Evolutionary conservation across 2,113 vertebrate genomes (phyloP), one percentile per base, ranked within the genome.

Genomic region (Grammomys dolichurus): DNA sequence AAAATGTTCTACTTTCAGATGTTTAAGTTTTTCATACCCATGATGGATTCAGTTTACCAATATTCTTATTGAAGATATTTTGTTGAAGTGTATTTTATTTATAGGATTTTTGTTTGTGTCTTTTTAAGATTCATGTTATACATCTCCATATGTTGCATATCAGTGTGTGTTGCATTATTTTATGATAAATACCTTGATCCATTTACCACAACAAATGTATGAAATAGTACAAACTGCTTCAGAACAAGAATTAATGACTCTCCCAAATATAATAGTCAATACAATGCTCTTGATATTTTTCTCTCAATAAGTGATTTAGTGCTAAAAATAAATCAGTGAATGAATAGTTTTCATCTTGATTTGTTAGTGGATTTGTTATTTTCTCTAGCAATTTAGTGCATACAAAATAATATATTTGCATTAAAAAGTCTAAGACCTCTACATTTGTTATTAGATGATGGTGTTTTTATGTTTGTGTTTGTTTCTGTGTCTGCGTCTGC

Each of bases 341-440:
- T 60, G 51, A 40, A n/a, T 17, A 11, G 7, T n/a, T 40, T 33
- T n/a, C 6, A 46, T 48, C 28, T n/a, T 73, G 14, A 46, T 36
- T 31, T 76, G 12, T 95, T 93, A 70, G 9, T 87, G 33, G 12
- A 82, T 96, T n/a, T 84, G 48, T 20, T 24, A 76, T 91, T 96
- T 94, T 86, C 43, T 70, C 13, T 46, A 87, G n/a, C n/a, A 89
- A 82, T 84, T 78, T 70, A 56, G 10, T 93, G 63, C 10, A 19
- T 60, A 48, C 65, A 87, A 24, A 89, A 87, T 91, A 95, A 90
- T 77, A 43, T 78, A 58, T 92, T 92, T 69, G 48, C 40, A 67
- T 75, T 92, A 65, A 12, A 33, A 92, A 93, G 40, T 43, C 56
- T 90, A 75, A 89, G 12, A 9, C 40, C 19, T 92, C 14, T 77